phyloP scores from a whole-genome alignment of 2,797 vertebrate genomes.

The Tadarida brasiliensis region DNA sequence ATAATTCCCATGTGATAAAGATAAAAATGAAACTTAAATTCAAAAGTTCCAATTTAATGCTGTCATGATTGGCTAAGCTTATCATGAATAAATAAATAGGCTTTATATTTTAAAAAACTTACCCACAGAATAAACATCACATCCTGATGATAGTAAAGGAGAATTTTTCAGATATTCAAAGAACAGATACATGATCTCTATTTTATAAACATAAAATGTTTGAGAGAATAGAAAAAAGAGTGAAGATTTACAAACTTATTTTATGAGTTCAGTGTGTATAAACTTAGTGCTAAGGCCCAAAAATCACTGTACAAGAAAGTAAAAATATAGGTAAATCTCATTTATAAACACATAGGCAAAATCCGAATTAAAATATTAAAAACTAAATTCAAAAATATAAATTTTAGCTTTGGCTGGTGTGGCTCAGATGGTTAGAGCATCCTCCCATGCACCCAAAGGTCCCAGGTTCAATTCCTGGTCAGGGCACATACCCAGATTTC shows the following conservation, averaged over 20 bases:
- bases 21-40: not conserved
- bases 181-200: not conserved
- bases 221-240: not conserved
- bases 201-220: not conserved
- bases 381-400: not conserved
- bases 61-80: not conserved
- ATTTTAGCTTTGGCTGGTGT: too few relatives aligned
- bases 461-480: too few relatives aligned
- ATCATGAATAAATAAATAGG: not conserved
- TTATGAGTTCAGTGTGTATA: not conserved
- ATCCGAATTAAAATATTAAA: slow-evolving; percentile 10
- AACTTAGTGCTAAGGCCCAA: not conserved
- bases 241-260: not conserved
- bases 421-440: too few relatives aligned
- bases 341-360: not conserved
- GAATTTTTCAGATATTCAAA: not conserved
- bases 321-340: not conserved
- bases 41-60: not conserved
- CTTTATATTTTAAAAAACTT: not conserved
- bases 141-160: not conserved
- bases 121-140: not conserved
- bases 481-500: too few relatives aligned
- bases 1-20: not conserved
- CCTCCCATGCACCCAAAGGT: too few relatives aligned
- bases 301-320: not conserved